Evolutionary conservation across 2,113 vertebrate genomes (phyloP), one percentile per base, ranked within the genome.

Genomic region (Channa maculata): DNA sequence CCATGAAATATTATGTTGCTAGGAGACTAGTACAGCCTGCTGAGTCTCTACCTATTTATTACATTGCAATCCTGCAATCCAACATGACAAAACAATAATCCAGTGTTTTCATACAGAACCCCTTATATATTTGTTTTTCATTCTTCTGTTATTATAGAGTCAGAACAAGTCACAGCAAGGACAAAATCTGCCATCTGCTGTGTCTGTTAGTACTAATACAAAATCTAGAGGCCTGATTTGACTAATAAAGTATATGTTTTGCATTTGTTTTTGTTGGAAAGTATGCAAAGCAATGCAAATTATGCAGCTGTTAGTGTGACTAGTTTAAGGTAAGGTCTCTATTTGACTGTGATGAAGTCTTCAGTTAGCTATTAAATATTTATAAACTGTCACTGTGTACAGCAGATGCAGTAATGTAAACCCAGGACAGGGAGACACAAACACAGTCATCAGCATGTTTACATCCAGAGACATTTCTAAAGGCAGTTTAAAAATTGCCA

Each of bases 1-100:
- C 83, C 64, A 51, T 75, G 72, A 51, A 84, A 86, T 83, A 72
- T 87, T 84, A 59, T 87, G 91, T 90, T 92, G 90, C 91, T 84
- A 84, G 74, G 91, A 88, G 69, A 91, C 90, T 2, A 74, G 61
- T 63, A 57, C 51, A 44, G 48, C 59, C 79, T 71, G 59, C 58
- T 7, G 45, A 59, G 65, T 79, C 80, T 69, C 80, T 54, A 64
- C 64, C 68, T 62, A 66, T 45, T 67, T 34, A 73, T 14, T 3
- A 24, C 48, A 59, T 55, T 24, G 37, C 45, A 52, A 7, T 51
- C 8, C 52, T 77, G 74, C 75, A 60, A 15, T 33, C 66, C 11
- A 58, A 68, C 78, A 53, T 60, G 66, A 43, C 54, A 37, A 60
- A 65, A 34, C 50, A 75, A 67, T 65, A 34, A 45, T 49, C 63